Evolutionary conservation across 1,140 invertebrate species (phyloP).

Genomic region (Procambarus virginalis): DNA sequence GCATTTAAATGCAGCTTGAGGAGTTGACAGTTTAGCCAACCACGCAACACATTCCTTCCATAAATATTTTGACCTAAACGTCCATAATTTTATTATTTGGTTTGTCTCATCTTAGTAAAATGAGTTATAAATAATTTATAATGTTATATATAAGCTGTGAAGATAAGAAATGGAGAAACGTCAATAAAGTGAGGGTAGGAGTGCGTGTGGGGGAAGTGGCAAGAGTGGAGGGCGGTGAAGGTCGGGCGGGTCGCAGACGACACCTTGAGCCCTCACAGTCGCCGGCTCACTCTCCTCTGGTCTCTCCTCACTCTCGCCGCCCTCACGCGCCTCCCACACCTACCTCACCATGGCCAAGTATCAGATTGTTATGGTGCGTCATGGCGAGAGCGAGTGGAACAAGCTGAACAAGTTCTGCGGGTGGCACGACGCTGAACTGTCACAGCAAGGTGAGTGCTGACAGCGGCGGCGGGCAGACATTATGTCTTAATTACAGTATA

Average conservation of each 20-base stretch:
- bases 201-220: slow-evolving; percentile 62
- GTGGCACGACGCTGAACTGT: slow-evolving; percentile 89
- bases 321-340: background rate
- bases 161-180: too few species aligned
- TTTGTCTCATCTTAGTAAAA: too few species aligned
- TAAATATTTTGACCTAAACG: too few species aligned
- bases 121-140: too few species aligned
- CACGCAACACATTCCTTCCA: too few species aligned
- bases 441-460: slow-evolving; percentile 82
- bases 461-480: too few species aligned
- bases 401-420: slow-evolving; percentile 95
- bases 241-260: slow-evolving; percentile 53
- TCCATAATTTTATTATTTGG: too few species aligned
- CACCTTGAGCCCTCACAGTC: slow-evolving; percentile 74
- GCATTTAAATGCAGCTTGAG: too few species aligned
- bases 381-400: slow-evolving; percentile 97
- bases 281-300: slow-evolving; percentile 71
- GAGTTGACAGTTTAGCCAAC: too few species aligned
- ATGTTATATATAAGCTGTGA: too few species aligned
- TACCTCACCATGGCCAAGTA: slow-evolving; percentile 82
- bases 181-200: too few species aligned
- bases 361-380: slow-evolving; percentile 94
- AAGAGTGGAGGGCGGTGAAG: slow-evolving; percentile 22
- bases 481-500: too few species aligned
- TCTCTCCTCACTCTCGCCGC: background rate